Conservation (phyloP, 2,113 vertebrate species). For the Axis porcinus region DNA sequence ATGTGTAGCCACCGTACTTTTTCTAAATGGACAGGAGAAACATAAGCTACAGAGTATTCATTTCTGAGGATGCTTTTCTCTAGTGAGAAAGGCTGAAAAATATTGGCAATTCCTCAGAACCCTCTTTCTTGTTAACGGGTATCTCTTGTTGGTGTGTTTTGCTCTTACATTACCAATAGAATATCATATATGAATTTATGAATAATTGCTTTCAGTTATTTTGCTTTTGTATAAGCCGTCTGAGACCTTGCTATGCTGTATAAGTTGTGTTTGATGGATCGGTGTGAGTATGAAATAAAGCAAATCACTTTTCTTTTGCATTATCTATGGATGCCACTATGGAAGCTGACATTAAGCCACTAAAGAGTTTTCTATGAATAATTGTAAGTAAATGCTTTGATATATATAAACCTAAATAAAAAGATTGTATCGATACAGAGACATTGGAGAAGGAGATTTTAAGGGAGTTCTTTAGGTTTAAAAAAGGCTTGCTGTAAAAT, state of each 20-base stretch:
- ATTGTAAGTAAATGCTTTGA: constrained; percentile 90
- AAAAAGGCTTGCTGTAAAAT: constrained; percentile 92
- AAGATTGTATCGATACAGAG: constrained; percentile 85
- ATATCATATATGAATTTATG: constrained; percentile 82
- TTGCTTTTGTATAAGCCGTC: constrained; percentile 84
- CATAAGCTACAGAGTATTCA: constrained; percentile 67
- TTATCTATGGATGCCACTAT: constrained; percentile 86
- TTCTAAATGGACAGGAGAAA: constrained; percentile 71
- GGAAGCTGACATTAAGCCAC: constrained; percentile 88
- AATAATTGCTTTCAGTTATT: constrained; percentile 82
- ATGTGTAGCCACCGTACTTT: constrained; percentile 72
- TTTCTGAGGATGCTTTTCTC: constrained; percentile 78
- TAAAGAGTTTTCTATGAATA: constrained; percentile 92
- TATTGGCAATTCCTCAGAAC: constrained; percentile 77
- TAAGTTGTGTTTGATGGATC: constrained; percentile 85
- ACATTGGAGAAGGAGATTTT: constrained; percentile 82
- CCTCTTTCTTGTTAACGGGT: constrained; percentile 82
- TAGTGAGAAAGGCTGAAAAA: constrained; percentile 72
- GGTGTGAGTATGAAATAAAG: constrained; percentile 84
- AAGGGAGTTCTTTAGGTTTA: constrained; percentile 84
- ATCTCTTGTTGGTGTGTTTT: constrained; percentile 80
- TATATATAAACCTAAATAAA: constrained; percentile 88
- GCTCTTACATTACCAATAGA: constrained; percentile 79
- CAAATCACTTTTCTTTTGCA: constrained; percentile 80
- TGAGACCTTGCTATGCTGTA: constrained; percentile 83